Conservation (phyloP, 2,113 vertebrate species). For the Pollimyrus isidori region DNA sequence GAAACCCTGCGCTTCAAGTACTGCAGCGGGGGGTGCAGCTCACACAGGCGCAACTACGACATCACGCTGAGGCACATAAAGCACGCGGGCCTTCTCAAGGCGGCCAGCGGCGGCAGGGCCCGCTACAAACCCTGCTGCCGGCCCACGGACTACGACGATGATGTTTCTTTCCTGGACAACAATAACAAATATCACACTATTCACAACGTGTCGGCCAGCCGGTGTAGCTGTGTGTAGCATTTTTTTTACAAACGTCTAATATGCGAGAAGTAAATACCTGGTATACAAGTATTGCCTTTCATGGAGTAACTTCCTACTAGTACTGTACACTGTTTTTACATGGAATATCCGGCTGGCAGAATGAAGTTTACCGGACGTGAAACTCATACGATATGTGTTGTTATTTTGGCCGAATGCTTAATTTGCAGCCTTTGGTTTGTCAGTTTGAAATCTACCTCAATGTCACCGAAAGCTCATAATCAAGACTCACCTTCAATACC, state of each 20-base stretch:
- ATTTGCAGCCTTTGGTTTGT: not conserved
- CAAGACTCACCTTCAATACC: not conserved
- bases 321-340: not conserved
- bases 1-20: slow-evolving; percentile 76
- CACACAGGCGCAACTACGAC: slow-evolving; percentile 68
- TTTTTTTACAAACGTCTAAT: not conserved
- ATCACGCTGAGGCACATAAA: slow-evolving; percentile 64
- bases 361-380: slow-evolving; percentile 9
- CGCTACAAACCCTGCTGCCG: slow-evolving; percentile 72
- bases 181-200: slow-evolving; percentile 72
- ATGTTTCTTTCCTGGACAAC: slow-evolving; percentile 69
- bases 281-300: slow-evolving; percentile 12
- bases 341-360: not conserved
- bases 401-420: not conserved
- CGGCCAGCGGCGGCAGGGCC: slow-evolving; percentile 46
- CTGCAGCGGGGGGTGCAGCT: slow-evolving; percentile 72
- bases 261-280: not conserved
- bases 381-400: slow-evolving; percentile 2
- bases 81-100: slow-evolving; percentile 51
- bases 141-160: slow-evolving; percentile 70
- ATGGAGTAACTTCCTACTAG: not conserved
- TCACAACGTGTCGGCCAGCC: slow-evolving; percentile 68
- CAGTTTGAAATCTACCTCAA: slow-evolving; percentile 27
- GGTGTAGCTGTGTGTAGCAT: slow-evolving; percentile 69
- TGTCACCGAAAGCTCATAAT: not conserved